Evolutionary conservation across 2,888 invertebrate genomes (phyloP), one percentile per base, ranked within the genome.

Genomic region (Cenopis cana): DNA sequence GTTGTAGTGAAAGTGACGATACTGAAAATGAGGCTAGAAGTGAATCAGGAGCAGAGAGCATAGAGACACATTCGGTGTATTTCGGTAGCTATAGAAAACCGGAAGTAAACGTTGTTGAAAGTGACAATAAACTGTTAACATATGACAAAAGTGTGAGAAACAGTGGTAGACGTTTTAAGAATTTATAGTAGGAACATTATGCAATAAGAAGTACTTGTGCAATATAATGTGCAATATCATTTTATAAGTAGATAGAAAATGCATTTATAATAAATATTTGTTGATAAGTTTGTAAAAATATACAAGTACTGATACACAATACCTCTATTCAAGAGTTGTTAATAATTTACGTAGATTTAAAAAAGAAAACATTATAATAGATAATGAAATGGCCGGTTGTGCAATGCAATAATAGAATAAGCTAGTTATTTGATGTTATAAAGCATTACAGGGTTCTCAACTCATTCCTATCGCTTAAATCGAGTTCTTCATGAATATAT

Each of bases 11-110:
- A 81, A 97, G 97, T 74, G 97, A 97, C 74, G 97, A 97, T 82
- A 96, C 96, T n/a, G 94, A 95, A 74, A 96, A 96, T 49, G 97
- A 97, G 82, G 97, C 96, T 10, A 95, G 96, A 74, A 97, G 97
- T 89, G 97, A 97, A 89, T 97, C 97, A 29, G 97, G 97, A 0
- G 97, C 96, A 4, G 97, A 97, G 84, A 97, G 97, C 89, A 94
- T 97, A 36, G 97, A 97, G 81, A 97, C 97, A 0, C 97, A 97
- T 89, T 97, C 97, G 4, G 97, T 97, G 52, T 96, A 97, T 83
- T 97, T 97, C 80, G 97, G 96, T 60, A 96, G 95, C 84, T 95
- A 96, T 80, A 91, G 95, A 73, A 95, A 95, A 72, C 78, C 83
- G 55, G 82, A 85, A 75, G 77, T 80, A 20, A 85, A 80, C 75